Evolutionary conservation across 1,140 invertebrate species (phyloP), one percentile per base, ranked within the genome.

Genomic region (Brachionus rotundiformis): DNA sequence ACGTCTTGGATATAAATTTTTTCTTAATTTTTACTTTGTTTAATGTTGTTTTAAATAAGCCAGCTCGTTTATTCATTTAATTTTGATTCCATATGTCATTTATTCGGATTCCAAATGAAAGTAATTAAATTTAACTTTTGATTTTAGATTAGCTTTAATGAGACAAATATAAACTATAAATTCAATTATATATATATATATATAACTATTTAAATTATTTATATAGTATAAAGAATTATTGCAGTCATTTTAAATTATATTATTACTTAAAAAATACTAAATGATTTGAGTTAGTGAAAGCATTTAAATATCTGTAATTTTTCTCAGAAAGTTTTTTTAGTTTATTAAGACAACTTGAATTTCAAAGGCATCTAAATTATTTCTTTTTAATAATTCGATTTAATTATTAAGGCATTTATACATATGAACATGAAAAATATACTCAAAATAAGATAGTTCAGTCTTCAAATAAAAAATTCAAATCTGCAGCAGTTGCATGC

Each of bases 391-490:
- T n/a, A n/a, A 3, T 41, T 31, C 13, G 23, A 2, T 27, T 63
- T 63, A 13, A 27, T 31, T 13, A 31, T 39, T 31, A 16, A 73
- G 68, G 39, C 11, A 73, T 73, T 59, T 79, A 79, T 31, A 79
- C 76, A 11, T 79, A 79, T 63, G 76, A 79, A 36, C 76, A 79
- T 79, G 76, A 79, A 79, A 79, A 79, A 59, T 79, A 79, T 79
- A 79, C 44, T 63, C 44, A 79, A 23, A 63, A 63, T 13, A 79
- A 59, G 16, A 63, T 79, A 16, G 27, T 23, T 33, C 27, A 19
- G 31, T 79, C 76, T 25, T 41, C 44, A 16, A 59, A 19, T 41
- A 29, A n/a, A 39, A 25, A 19, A 11, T 79, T 49, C 36, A 33
- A 33, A 10, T 36, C 76, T 11, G 76, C 76, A 10, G 76, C 76